phyloP scores from a whole-genome alignment of 2,888 invertebrate genomes.

The Pachymerium ferrugineum region DNA sequence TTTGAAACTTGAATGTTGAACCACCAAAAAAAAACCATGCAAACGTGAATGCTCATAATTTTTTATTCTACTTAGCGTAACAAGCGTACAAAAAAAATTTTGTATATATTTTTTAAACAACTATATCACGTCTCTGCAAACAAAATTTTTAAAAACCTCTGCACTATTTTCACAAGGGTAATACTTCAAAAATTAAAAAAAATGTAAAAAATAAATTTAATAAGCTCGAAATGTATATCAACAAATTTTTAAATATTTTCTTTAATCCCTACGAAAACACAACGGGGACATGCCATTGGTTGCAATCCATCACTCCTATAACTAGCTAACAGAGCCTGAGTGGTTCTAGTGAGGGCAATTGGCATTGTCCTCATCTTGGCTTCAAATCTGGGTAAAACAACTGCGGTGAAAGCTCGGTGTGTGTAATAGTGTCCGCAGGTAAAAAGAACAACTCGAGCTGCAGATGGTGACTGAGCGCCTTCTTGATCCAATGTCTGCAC shows the following conservation, averaged over 20 bases:
- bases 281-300: constrained; percentile 35
- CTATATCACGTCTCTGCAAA: too few relatives aligned
- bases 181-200: too few relatives aligned
- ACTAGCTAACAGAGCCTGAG: constrained; percentile 26
- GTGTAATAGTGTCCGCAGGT: constrained; percentile 35
- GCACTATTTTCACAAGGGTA: too few relatives aligned
- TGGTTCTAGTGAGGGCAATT: not conserved
- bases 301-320: constrained; percentile 30
- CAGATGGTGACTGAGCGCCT: not conserved
- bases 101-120: too few relatives aligned
- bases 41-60: too few relatives aligned
- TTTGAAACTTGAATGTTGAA: too few relatives aligned
- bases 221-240: too few relatives aligned
- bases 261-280: constrained; percentile 31
- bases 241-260: constrained; percentile 4
- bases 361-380: constrained; percentile 25
- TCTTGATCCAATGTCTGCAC: not conserved
- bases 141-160: too few relatives aligned
- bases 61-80: too few relatives aligned
- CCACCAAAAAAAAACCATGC: too few relatives aligned
- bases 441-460: constrained; percentile 28
- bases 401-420: not conserved
- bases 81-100: too few relatives aligned
- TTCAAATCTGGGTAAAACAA: constrained; percentile 31
- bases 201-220: too few relatives aligned